Base-by-base conservation (phyloP, 2,113 vertebrate genomes). In the Perca schrenkii region DNA sequence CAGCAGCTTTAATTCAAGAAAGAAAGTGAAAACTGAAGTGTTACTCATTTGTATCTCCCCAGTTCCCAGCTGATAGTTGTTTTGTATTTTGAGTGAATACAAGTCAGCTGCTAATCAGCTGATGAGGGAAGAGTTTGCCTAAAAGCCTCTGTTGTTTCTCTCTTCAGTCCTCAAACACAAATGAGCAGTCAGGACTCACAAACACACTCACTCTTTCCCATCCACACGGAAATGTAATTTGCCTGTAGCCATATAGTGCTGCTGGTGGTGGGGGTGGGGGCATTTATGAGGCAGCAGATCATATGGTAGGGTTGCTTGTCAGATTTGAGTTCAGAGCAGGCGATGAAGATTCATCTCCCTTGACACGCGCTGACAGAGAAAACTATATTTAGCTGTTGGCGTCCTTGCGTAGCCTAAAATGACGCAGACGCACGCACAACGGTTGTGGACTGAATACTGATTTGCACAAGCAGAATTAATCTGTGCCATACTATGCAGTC, bases 341-440 rank as follows among this genome's bases (percentile, higher is more conserved):
- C 73, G 79, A 85, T 64, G 80, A 71, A 68, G 84, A 91, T 80
- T 85, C 77, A 86, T 93, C 83, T 86, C 69, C 85, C 83, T 64
- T 88, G 91, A 90, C 91, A 88, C 49, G 69, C 47, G 65, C 90
- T 83, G 89, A 89, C 89, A 93, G 80, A 90, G 78, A 86, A 79
- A 86, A 90, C 92, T 95, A 95, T 93, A 92, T 94, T 94, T 95
- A 94, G 93, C 85, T 53, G 19, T 17, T 79, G 67, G 82, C 77
- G 82, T 93, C 86, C 64, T 74, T 89, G 90, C 89, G 83, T 91
- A 28, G 28, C 28, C 28, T 28, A 90, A 92, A 87, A 82, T 92
- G 93, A 94, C 90, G 56, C 74, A 72, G 74, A 80, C 91, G 83
- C 71, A 79, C 62, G 52, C 76, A 83, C 72, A 36, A 10, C 8